phyloP scores from a whole-genome alignment of 2,888 invertebrate species.

The Parascotia fuliginaria region DNA sequence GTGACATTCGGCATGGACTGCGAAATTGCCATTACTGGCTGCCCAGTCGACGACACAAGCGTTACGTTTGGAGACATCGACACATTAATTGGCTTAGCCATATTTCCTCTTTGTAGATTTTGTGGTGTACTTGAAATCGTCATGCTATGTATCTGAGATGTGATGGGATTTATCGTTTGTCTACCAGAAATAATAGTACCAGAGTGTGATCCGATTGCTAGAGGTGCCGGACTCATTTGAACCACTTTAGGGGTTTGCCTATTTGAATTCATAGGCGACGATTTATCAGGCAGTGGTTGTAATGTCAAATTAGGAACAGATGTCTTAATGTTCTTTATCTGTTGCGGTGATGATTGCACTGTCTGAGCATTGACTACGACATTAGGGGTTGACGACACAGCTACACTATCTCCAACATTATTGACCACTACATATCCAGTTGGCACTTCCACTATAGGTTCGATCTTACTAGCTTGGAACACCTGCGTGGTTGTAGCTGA shows the following conservation, averaged over 20 bases:
- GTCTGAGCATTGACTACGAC: constrained; percentile 72
- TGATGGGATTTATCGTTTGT: constrained; percentile 78
- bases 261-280: constrained; percentile 57
- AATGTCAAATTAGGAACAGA: constrained; percentile 77
- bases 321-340: constrained; percentile 74
- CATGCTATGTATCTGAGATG: constrained; percentile 80
- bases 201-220: constrained; percentile 65
- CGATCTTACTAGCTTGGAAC: constrained; percentile 94
- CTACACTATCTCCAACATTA: constrained; percentile 84
- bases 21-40: constrained; percentile 81
- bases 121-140: constrained; percentile 71
- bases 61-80: constrained; percentile 78
- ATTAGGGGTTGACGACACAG: constrained; percentile 72
- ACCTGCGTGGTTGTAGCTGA: constrained; percentile 94
- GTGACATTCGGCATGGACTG: constrained; percentile 73
- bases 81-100: constrained; percentile 68
- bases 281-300: constrained; percentile 79
- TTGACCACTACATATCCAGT: constrained; percentile 90
- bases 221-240: constrained; percentile 70
- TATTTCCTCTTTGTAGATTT: constrained; percentile 64
- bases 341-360: constrained; percentile 72
- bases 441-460: constrained; percentile 91
- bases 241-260: constrained; percentile 79
- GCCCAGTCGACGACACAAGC: constrained; percentile 77
- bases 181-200: constrained; percentile 70